Percentiles rank a stretch among this genome's conserved stretches.
phyloP scores from a whole-genome alignment of 2,797 vertebrate species.

The Acanthis flammea region DNA sequence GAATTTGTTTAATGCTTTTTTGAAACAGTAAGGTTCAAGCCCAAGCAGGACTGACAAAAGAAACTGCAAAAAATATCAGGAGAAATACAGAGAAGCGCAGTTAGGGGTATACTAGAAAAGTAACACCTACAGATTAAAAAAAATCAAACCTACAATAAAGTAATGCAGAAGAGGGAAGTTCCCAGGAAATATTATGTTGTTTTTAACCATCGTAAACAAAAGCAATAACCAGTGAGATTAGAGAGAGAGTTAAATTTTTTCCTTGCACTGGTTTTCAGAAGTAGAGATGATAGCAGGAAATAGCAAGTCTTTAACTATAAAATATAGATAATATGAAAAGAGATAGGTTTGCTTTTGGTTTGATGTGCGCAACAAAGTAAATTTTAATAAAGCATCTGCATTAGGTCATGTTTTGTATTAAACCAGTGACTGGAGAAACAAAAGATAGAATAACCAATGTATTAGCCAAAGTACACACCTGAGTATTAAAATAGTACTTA shows the following conservation, averaged over 20 bases:
- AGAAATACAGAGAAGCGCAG: neutral
- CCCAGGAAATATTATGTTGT: neutral
- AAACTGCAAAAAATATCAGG: neutral
- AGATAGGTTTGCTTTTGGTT: neutral
- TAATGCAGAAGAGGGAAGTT: neutral
- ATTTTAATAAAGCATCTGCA: neutral
- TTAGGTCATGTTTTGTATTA: neutral
- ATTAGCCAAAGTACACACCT: neutral
- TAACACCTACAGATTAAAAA: neutral
- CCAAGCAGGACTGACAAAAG: neutral
- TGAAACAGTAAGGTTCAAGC: neutral
- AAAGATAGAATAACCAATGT: neutral
- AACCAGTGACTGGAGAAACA: conserved; percentile 8
- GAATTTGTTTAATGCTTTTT: neutral
- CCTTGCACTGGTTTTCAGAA: neutral
- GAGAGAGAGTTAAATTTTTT: neutral
- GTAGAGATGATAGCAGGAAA: neutral
- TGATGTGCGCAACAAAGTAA: neutral
- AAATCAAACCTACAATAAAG: neutral
- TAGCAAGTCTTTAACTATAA: neutral
- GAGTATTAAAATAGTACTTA: neutral
- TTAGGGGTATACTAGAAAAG: neutral
- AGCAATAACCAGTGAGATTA: neutral
- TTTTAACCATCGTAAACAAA: neutral
- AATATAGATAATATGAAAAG: neutral